Evolutionary conservation across 2,113 vertebrate genomes (phyloP), one percentile per base, ranked within the genome.

Genomic region (Peromyscus leucopus): DNA sequence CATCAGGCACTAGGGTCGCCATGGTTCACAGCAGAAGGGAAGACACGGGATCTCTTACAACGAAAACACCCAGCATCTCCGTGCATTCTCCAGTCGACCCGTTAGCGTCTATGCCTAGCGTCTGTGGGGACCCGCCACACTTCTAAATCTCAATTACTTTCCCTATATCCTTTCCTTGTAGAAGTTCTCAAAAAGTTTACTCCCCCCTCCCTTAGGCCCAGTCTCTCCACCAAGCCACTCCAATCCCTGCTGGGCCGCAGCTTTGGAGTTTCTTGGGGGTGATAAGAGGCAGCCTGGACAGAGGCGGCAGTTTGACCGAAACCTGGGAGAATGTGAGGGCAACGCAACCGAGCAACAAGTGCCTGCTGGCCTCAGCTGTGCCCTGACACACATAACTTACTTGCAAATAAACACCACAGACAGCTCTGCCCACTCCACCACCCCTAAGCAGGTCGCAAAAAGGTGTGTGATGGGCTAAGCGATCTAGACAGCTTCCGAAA

Each of bases 301-400:
- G 7, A n/a, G 80, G 79, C 67, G 0, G 61, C 90, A 31, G 78
- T 88, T 63, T 33, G 79, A 21, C 1, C 12, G 61, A 39, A 46
- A 84, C 69, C 76, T 5, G 51, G 48, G 89, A 65, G 42, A 71
- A 16, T 48, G 90, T 63, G 78, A 59, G 10, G 71, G 79, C 61
- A 15, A 67, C 13, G 42, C 82, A 2, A 26, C 6, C 0, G 1
- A 89, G 95, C 98, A 98, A 97, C 98, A 98, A 97, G 98, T 98
- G 97, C 86, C 75, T 89, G 92, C 63, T 48, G 59, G 61, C n/a
- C 78, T 19, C 55, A 2, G 95, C 79, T 12, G 48, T 31, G 51
- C n/a, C 69, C 19, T 1, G 33, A 48, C 61, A 46, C 55, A 31
- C 0, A 15, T 4, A 65, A 36, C 61, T 87, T 57, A 67, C 78